These are phyloP conservation scores for Lindbergichthys nudifrons DNA, from an alignment of 2,797 vertebrate species.

Conservation along the genomic window DNA sequence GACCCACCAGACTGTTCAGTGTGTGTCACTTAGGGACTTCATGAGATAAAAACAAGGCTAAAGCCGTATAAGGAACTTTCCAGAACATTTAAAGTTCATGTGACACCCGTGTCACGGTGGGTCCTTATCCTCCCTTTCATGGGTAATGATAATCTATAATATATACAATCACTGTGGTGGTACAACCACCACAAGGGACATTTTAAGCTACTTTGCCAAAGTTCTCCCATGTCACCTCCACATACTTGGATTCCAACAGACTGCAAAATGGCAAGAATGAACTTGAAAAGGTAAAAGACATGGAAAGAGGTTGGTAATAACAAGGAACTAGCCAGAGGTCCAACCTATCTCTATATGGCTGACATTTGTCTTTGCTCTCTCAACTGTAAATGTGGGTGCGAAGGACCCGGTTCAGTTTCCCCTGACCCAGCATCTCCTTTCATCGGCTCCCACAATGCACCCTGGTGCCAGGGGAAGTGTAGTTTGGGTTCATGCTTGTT, in stretches of 20 bases:
- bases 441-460: constrained; percentile 48
- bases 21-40: too few relatives aligned
- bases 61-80: too few relatives aligned
- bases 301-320: constrained; percentile 1
- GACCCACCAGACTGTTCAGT: too few relatives aligned
- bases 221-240: neutral
- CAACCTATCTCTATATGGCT: constrained; percentile 5
- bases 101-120: too few relatives aligned
- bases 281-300: constrained; percentile 19
- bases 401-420: constrained; percentile 44
- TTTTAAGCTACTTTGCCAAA: too few relatives aligned
- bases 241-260: constrained; percentile 28
- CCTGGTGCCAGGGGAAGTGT: constrained; percentile 67
- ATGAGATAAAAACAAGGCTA: too few relatives aligned
- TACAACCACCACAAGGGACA: too few relatives aligned
- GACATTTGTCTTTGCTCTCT: constrained; percentile 53
- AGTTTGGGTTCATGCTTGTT: constrained; percentile 47
- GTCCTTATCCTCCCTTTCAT: too few relatives aligned
- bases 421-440: constrained; percentile 48
- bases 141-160: too few relatives aligned
- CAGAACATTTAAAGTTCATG: too few relatives aligned
- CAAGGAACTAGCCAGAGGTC: constrained; percentile 5
- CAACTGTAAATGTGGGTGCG: constrained; percentile 29
- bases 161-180: too few relatives aligned
- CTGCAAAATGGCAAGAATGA: constrained; percentile 26